phyloP scores from a whole-genome alignment of 1,140 invertebrate genomes.

The Uloborus diversus region DNA sequence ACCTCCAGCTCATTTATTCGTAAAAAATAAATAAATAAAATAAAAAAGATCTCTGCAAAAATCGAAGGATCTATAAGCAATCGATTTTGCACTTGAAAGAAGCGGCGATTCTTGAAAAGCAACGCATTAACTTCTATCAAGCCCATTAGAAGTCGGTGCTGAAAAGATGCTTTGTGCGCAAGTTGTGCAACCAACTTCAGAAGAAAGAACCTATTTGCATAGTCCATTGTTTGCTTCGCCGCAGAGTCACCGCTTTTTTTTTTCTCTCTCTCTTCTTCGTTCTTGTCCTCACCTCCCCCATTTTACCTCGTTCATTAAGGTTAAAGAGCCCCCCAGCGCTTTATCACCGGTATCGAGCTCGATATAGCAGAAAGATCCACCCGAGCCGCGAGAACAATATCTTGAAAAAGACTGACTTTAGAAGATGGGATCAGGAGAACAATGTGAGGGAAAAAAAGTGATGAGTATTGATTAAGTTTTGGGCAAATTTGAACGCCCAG shows the following conservation, averaged over 20 bases:
- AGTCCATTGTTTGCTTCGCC: conserved; percentile 25
- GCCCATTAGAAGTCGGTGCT: conserved; percentile 13
- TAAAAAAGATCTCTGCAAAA: background rate
- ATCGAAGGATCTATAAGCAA: conserved; percentile 13
- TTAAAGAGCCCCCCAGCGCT: conserved; percentile 46
- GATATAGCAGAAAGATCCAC: conserved; percentile 35
- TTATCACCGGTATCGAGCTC: background rate
- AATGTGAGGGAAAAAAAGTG: no score
- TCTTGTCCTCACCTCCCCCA: no score
- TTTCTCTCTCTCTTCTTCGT: conserved; percentile 17
- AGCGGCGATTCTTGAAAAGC: conserved; percentile 12
- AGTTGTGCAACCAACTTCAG: conserved; percentile 2
- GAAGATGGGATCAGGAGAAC: no score
- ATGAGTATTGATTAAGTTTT: no score
- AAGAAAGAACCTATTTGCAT: conserved; percentile 50
- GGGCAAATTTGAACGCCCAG: no score
- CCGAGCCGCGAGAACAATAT: no score
- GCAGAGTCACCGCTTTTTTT: conserved; percentile 21
- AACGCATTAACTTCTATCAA: conserved; percentile 45
- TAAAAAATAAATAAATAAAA: background rate
- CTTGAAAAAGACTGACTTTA: no score
- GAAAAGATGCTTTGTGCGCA: conserved; percentile 3
- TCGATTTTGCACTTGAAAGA: conserved; percentile 1
- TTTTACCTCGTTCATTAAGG: conserved; percentile 47
- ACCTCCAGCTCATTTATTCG: no score